Conservation (phyloP, 2,113 vertebrate species). For the Catharus minimus region DNA sequence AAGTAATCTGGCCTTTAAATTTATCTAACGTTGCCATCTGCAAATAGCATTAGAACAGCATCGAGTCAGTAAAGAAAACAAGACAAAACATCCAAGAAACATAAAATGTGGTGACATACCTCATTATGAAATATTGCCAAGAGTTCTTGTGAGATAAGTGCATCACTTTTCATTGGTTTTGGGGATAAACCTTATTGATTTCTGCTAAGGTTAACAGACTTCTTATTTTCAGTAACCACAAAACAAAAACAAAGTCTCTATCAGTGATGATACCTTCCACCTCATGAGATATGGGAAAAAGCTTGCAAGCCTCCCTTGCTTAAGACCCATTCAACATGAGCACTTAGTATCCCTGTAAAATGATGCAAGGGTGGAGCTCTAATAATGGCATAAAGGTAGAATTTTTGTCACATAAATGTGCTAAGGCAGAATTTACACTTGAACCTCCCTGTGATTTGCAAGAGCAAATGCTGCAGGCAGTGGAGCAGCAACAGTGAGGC, state of each 20-base stretch:
- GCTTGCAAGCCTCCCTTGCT: not conserved
- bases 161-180: not conserved
- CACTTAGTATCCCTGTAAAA: not conserved
- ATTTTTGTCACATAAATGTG: not conserved
- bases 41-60: not conserved
- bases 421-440: not conserved
- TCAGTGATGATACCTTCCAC: not conserved
- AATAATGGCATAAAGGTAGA: not conserved
- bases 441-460: rapidly evolving
- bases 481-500: not conserved
- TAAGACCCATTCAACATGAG: not conserved
- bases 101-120: not conserved
- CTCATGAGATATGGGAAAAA: not conserved
- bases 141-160: not conserved
- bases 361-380: not conserved
- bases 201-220: not conserved
- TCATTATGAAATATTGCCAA: not conserved
- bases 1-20: not conserved
- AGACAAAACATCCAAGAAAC: not conserved
- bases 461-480: not conserved
- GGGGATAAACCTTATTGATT: conserved; percentile 2
- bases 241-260: not conserved
- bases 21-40: not conserved
- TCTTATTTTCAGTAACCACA: not conserved
- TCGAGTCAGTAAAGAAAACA: not conserved